phyloP scores from a whole-genome alignment of 2,888 invertebrate species.

The Chrysolina oricalcia region DNA sequence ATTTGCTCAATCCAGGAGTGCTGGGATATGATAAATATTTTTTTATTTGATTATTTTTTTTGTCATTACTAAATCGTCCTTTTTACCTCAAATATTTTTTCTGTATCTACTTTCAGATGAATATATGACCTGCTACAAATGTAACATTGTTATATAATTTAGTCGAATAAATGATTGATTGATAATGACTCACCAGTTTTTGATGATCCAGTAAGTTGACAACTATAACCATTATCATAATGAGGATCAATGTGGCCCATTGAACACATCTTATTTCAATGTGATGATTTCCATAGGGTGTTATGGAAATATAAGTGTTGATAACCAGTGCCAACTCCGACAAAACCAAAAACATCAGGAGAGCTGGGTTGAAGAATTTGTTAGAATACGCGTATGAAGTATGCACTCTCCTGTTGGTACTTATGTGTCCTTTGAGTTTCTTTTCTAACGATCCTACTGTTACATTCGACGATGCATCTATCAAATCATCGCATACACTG shows the following conservation, averaged over 20 bases:
- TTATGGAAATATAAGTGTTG: not conserved
- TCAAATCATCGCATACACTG: not conserved
- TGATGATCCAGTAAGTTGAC: not conserved
- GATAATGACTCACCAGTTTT: not conserved
- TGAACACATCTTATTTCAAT: not conserved
- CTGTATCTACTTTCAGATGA: too few species aligned
- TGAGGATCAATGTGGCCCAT: not conserved
- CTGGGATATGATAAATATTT: too few species aligned
- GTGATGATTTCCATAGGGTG: not conserved
- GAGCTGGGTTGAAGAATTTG: not conserved
- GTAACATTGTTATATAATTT: too few species aligned
- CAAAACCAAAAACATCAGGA: not conserved
- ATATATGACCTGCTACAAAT: too few species aligned
- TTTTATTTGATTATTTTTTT: too few species aligned
- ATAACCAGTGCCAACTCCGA: not conserved
- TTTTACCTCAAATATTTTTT: too few species aligned
- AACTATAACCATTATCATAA: not conserved
- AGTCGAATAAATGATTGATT: too few species aligned
- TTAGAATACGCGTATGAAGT: not conserved
- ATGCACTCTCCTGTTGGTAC: not conserved
- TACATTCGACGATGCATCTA: not conserved
- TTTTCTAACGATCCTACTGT: not conserved
- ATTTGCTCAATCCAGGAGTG: too few species aligned
- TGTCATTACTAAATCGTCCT: too few species aligned
- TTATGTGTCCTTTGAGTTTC: not conserved